Conservation (phyloP, 1,140 invertebrate species). For the Drosophila virilis region DNA sequence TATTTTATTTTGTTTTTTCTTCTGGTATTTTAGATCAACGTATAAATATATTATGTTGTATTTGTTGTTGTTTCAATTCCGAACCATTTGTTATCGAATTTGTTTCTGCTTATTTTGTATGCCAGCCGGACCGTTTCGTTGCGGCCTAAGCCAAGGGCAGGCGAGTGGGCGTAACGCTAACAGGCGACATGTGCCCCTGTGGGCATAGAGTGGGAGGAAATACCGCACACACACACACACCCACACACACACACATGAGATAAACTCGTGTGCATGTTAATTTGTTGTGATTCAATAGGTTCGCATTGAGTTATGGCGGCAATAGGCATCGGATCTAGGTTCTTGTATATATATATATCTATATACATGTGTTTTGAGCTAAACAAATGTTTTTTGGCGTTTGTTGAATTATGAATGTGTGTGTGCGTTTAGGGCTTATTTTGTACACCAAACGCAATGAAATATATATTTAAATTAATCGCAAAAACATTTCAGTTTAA, state of each 20-base stretch:
- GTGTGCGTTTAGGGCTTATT: neutral
- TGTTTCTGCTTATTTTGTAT: slow-evolving; percentile 76
- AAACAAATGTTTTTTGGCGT: slow-evolving; percentile 42
- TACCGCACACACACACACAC: slow-evolving; percentile 18
- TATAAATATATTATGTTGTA: slow-evolving; percentile 58
- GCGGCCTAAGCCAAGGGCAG: slow-evolving; percentile 30
- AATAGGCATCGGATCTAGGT: slow-evolving; percentile 54
- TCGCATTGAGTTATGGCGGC: slow-evolving; percentile 74
- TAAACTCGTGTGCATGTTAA: slow-evolving; percentile 73
- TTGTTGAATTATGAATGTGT: slow-evolving; percentile 17
- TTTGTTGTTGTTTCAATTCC: slow-evolving; percentile 75
- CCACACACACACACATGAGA: slow-evolving; percentile 15
- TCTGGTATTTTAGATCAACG: slow-evolving; percentile 19
- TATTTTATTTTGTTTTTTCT: slow-evolving; percentile 7
- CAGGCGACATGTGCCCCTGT: slow-evolving; percentile 57
- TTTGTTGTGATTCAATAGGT: slow-evolving; percentile 82
- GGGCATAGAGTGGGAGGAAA: slow-evolving; percentile 12
- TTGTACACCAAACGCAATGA: too few relatives aligned
- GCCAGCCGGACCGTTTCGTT: slow-evolving; percentile 39
- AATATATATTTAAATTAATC: slow-evolving; percentile 11
- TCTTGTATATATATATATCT: slow-evolving; percentile 24
- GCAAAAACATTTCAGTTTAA: neutral
- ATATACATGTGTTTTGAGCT: slow-evolving; percentile 17
- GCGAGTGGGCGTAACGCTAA: slow-evolving; percentile 30
- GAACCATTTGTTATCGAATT: slow-evolving; percentile 82